Conservation (phyloP, 2,113 vertebrate genomes). For the Hymenochirus boettgeri region DNA sequence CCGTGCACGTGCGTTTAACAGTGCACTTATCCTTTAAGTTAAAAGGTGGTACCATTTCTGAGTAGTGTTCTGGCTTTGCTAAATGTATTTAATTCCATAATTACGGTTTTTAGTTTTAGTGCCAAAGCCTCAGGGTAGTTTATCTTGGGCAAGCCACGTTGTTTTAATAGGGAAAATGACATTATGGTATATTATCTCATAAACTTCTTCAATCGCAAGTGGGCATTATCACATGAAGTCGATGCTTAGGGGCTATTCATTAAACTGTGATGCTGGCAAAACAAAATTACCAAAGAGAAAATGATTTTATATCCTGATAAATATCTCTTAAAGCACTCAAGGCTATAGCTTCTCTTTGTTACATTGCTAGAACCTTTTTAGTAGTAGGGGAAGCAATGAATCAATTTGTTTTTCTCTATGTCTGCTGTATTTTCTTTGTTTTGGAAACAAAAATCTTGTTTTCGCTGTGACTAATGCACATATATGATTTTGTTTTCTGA, state of each 20-base stretch:
- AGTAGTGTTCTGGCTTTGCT: too few species aligned
- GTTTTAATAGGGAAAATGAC: not conserved
- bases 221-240: not conserved
- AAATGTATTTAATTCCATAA: not conserved
- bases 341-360: not conserved
- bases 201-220: not conserved
- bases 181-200: not conserved
- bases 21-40: too few species aligned
- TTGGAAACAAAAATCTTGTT: not conserved
- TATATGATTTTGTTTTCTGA: too few species aligned
- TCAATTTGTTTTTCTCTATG: not conserved
- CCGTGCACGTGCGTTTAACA: too few species aligned
- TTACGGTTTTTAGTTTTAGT: not conserved
- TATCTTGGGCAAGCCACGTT: not conserved
- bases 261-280: not conserved
- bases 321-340: conserved; percentile 3
- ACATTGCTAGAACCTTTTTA: not conserved
- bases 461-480: not conserved
- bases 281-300: not conserved
- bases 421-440: not conserved
- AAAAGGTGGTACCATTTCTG: too few species aligned
- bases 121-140: conserved; percentile 1
- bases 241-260: conserved; percentile 3
- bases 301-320: not conserved
- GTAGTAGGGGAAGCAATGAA: not conserved